A percentile compares a stretch with the other conserved stretches of the same genome.
phyloP scores from a whole-genome alignment of 2,113 vertebrate genomes.

The Thalassoma bifasciatum region DNA sequence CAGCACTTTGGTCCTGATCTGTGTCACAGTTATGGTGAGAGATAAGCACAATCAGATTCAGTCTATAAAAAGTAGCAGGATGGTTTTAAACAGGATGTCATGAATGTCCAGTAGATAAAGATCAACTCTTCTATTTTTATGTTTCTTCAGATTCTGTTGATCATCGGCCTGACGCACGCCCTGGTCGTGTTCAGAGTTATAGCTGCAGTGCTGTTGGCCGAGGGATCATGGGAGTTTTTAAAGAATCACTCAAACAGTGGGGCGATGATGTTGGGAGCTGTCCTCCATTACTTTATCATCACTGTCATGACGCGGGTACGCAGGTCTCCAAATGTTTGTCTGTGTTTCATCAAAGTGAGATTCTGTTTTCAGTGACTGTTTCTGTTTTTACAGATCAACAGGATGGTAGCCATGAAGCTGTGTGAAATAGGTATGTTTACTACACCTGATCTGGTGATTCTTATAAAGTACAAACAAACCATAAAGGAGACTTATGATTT shows the following conservation, averaged over 20 bases:
- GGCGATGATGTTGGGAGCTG: conserved; percentile 86
- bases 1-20: conserved; percentile 83
- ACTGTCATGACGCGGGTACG: conserved; percentile 87
- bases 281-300: conserved; percentile 92
- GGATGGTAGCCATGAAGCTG: conserved; percentile 85
- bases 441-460: not conserved
- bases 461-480: not conserved
- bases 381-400: conserved; percentile 86
- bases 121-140: not conserved
- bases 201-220: conserved; percentile 76
- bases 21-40: conserved; percentile 87
- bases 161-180: conserved; percentile 88
- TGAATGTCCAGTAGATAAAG: not conserved
- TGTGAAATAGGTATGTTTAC: conserved; percentile 86
- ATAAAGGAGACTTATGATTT: not conserved
- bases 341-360: not conserved
- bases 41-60: not conserved
- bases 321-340: conserved; percentile 2
- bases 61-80: not conserved
- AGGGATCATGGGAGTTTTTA: conserved; percentile 73
- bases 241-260: conserved; percentile 79
- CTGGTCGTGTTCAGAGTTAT: conserved; percentile 91
- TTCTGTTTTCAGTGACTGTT: conserved; percentile 6
- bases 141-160: conserved; percentile 86
- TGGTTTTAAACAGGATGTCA: no score